phyloP scores from a whole-genome alignment of 2,113 vertebrate genomes.

The Nothobranchius kuhntae region DNA sequence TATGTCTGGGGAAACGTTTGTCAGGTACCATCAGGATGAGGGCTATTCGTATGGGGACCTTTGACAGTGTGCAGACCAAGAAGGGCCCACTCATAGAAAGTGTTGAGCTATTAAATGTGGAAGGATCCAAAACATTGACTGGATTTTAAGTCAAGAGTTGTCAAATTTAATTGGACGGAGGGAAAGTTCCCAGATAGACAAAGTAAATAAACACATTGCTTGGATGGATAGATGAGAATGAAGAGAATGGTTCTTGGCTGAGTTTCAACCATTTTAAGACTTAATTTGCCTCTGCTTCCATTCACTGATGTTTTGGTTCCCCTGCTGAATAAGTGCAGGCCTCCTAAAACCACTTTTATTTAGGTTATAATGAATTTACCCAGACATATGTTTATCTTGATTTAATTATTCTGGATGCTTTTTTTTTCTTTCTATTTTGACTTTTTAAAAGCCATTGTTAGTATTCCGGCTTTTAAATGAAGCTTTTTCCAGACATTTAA shows the following conservation, averaged over 20 bases:
- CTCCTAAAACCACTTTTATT: not conserved
- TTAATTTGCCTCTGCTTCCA: not conserved
- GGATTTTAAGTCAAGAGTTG: not conserved
- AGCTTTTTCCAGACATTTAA: not conserved
- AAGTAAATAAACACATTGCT: conserved; percentile 22
- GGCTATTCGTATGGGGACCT: conserved; percentile 46
- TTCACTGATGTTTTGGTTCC: not conserved
- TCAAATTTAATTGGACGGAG: conserved; percentile 12
- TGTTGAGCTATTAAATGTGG: conserved; percentile 5
- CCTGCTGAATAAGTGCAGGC: not conserved
- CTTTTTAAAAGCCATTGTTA: not conserved
- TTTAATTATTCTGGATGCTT: not conserved
- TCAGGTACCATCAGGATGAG: conserved; percentile 75
- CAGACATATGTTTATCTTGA: not conserved
- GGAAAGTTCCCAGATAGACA: conserved; percentile 32
- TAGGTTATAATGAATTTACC: not conserved
- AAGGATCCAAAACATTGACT: not conserved
- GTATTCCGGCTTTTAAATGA: conserved; percentile 1
- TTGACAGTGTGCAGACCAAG: conserved; percentile 27
- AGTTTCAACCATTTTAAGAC: not conserved
- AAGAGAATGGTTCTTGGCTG: not conserved
- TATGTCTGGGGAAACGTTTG: conserved; percentile 64
- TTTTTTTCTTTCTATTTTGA: not conserved
- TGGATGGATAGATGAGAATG: conserved; percentile 19
- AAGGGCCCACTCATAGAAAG: not conserved